Conservation (phyloP, 1,140 invertebrate genomes). For the Planococcus citri region DNA sequence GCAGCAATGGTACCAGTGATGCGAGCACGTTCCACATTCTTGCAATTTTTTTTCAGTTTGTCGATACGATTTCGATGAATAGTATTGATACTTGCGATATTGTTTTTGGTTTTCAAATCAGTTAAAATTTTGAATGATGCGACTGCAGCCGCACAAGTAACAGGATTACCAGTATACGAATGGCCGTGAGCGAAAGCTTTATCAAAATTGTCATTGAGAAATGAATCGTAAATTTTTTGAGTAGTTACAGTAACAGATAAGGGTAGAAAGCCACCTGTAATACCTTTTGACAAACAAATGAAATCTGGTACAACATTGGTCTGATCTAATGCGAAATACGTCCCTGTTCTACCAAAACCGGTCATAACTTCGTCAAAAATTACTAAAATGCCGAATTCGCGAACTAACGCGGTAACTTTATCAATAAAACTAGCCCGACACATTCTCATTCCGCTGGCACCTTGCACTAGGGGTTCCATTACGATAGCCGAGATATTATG, state of each 20-base stretch:
- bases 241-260: constrained; percentile 26
- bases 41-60: neutral
- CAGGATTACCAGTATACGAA: constrained; percentile 19
- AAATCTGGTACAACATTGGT: constrained; percentile 25
- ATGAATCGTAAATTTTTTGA: constrained; percentile 19
- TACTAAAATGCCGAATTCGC: constrained; percentile 25
- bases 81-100: neutral
- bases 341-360: constrained; percentile 30
- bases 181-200: constrained; percentile 21
- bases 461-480: constrained; percentile 29
- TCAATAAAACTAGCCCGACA: constrained; percentile 24
- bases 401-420: constrained; percentile 11
- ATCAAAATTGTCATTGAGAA: neutral
- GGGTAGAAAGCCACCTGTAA: constrained; percentile 28
- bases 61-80: neutral
- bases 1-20: constrained; percentile 20
- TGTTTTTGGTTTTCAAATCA: neutral
- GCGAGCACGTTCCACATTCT: neutral
- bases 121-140: constrained; percentile 1
- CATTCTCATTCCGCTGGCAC: constrained; percentile 29
- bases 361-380: constrained; percentile 29
- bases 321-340: constrained; percentile 27
- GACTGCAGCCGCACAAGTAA: constrained; percentile 19
- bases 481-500: constrained; percentile 27
- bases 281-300: constrained; percentile 27